phyloP scores from a whole-genome alignment of 2,888 invertebrate genomes.

The Fissipunctia ypsillon region DNA sequence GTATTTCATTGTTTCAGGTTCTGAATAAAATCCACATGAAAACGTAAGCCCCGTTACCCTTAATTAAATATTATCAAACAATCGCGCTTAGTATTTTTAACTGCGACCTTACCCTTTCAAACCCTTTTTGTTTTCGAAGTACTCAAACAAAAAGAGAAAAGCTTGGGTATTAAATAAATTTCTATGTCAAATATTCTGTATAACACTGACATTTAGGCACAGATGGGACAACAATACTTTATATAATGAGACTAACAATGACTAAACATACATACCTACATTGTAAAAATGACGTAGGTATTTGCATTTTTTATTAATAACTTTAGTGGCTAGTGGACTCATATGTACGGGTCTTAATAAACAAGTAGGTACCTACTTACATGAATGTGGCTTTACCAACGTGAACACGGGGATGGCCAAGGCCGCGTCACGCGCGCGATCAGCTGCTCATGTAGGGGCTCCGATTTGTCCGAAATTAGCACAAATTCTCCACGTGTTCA shows the following conservation, averaged over 20 bases:
- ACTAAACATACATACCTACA: slow-evolving; percentile 1
- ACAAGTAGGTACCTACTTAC: slow-evolving; percentile 6
- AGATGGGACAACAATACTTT: not conserved
- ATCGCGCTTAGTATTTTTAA: slow-evolving; percentile 49
- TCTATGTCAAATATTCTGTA: slow-evolving; percentile 31
- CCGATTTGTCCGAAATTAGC: slow-evolving; percentile 15
- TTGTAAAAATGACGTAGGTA: not conserved
- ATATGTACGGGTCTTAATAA: slow-evolving; percentile 3
- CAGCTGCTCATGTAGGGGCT: slow-evolving; percentile 10
- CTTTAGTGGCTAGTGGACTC: not conserved
- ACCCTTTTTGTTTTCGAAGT: slow-evolving; percentile 48
- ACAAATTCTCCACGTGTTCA: not conserved
- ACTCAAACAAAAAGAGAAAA: slow-evolving; percentile 33
- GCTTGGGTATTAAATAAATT: slow-evolving; percentile 33
- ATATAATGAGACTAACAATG: slow-evolving; percentile 20
- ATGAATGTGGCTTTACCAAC: slow-evolving; percentile 7
- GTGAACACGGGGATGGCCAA: slow-evolving; percentile 7
- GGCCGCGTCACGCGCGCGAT: slow-evolving; percentile 6
- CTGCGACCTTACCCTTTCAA: slow-evolving; percentile 31
- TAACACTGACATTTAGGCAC: slow-evolving; percentile 26
- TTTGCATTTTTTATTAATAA: slow-evolving; percentile 15
- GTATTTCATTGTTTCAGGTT: slow-evolving; percentile 26
- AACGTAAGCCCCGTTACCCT: slow-evolving; percentile 20
- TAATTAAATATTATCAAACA: slow-evolving; percentile 40
- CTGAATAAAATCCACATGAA: slow-evolving; percentile 22